phyloP scores from a whole-genome alignment of 1,140 invertebrate genomes.

The Acromyrmex heyeri region DNA sequence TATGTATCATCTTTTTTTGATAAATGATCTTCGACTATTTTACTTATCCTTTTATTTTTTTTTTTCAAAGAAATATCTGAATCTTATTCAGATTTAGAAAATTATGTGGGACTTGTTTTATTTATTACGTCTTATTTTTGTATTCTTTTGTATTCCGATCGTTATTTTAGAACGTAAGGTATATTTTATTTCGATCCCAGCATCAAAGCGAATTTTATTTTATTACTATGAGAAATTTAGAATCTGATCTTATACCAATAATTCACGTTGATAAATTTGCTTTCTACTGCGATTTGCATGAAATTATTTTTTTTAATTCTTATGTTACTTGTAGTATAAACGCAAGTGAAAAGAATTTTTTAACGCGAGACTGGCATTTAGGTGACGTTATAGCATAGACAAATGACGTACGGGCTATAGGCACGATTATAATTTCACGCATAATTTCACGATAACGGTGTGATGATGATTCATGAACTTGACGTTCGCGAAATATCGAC shows the following conservation, averaged over 20 bases:
- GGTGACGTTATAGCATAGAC: background rate
- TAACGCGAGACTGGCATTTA: background rate
- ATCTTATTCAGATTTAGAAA: background rate
- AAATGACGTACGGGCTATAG: background rate
- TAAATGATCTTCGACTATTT: background rate
- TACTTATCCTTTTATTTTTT: background rate
- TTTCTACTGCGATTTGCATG: background rate
- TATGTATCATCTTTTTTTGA: background rate
- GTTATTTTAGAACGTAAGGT: background rate
- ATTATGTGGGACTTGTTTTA: background rate
- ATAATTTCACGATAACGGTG: background rate
- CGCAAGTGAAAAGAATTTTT: background rate
- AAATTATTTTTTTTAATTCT: background rate
- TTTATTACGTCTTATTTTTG: background rate
- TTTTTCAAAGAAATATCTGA: background rate
- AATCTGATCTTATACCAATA: background rate
- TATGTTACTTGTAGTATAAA: background rate
- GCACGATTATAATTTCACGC: background rate
- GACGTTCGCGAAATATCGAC: background rate
- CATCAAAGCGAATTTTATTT: background rate
- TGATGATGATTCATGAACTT: background rate
- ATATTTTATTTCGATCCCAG: background rate
- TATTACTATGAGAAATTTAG: background rate
- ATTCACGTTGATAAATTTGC: background rate
- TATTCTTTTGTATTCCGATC: background rate